These are phyloP conservation scores for Ophion slaviceki DNA, from an alignment of 2,888 invertebrate genomes.

Conservation along the genomic window DNA sequence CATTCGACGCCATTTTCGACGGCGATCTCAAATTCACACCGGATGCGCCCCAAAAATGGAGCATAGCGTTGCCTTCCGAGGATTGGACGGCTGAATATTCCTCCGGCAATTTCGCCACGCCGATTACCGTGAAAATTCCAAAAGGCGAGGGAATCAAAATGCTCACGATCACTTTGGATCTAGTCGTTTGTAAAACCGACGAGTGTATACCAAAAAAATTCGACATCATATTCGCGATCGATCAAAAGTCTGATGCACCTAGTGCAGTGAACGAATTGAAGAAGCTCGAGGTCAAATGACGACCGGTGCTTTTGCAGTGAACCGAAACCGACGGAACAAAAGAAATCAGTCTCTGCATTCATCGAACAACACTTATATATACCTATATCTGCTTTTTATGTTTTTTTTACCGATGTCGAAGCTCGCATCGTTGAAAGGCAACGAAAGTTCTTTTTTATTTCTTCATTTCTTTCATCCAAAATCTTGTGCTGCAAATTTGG, in stretches of 20 bases:
- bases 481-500: no score
- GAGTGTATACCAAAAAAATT: constrained; percentile 79
- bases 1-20: constrained; percentile 82
- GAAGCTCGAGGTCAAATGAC: constrained; percentile 72
- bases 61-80: constrained; percentile 80
- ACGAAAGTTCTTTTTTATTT: no score
- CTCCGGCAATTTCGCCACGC: constrained; percentile 71
- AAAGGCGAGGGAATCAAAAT: constrained; percentile 72
- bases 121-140: constrained; percentile 74
- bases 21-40: constrained; percentile 85
- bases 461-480: no score
- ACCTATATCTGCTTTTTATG: not conserved
- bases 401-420: no score
- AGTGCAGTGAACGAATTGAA: constrained; percentile 70
- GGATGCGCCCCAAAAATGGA: constrained; percentile 86
- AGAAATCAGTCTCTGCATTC: constrained; percentile 27
- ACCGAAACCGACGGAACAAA: not conserved
- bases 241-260: constrained; percentile 72
- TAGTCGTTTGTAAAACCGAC: constrained; percentile 77
- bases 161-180: constrained; percentile 74
- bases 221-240: constrained; percentile 73
- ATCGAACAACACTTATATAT: constrained; percentile 1
- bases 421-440: no score
- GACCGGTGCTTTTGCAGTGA: constrained; percentile 7
- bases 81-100: constrained; percentile 71